Base-by-base conservation (phyloP, 2,797 vertebrate genomes). In the Mormyrops attenuatus region DNA sequence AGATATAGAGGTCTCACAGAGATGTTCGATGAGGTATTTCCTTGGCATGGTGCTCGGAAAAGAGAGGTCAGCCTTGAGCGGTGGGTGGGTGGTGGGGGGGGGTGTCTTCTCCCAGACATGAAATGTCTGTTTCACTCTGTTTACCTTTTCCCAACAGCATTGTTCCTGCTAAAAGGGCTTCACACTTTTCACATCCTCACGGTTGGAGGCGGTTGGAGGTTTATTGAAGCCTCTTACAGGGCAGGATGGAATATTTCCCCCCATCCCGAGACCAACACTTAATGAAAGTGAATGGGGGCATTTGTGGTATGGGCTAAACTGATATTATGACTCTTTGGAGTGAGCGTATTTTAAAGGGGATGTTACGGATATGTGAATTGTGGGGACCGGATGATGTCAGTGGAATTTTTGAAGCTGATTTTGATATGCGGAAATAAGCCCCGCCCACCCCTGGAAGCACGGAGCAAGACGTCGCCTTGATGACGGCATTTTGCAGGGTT, bases 231-330 rank as follows among this genome's bases (percentile, higher is more conserved):
- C 11, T 17, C 17, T 17, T 38, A 8, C 38, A 34, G 77, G 5
- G 90, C 88, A 89, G 89, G 88, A 91, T 91, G 93, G 91, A 92
- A 90, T 94, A 90, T 91, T 53, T 22, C n/a, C n/a, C 22, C 4
- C 26, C 9, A 0, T 50, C 69, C n/a, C 34, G 15, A 5, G 34
- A 73, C 1, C 66, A 3, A 15, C 69, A 38, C 34, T 77, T 26
- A 77, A 20, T 77, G 15, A 77, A 15, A 20, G 69, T 4, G 5
- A 20, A 38, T 0, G 5, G 69, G 13, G 5, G 30, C 69, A 15
- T 77, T 38, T 13, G 26, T 66, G 63, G 11, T 30, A 9, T 30
- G 34, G 34, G 34, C 8, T 38, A 55, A 11, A 15, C 50, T 87
- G 22, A 38, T 26, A 50, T 57, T 38, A 9, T 38, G 34, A 41